Percentiles rank a stretch among this genome's conserved stretches.
Evolutionary conservation across 2,797 vertebrate species (phyloP).

Genomic region (Phyllotis vaccarum): DNA sequence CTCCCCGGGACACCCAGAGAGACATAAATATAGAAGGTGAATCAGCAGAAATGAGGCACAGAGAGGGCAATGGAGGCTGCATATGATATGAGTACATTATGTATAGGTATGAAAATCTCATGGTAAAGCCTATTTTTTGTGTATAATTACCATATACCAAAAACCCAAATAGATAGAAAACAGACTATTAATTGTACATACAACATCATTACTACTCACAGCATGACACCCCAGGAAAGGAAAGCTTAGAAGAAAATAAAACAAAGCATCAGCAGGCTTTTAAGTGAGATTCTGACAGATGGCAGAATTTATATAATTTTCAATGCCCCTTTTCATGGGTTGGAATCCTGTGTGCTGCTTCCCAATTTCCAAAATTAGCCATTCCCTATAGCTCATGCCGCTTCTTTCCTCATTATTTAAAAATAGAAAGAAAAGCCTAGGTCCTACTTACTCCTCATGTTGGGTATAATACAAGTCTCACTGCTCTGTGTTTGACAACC

Average conservation of each 20-base stretch:
- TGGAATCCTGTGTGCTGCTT: neutral
- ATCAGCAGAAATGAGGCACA: neutral
- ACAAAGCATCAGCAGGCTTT: neutral
- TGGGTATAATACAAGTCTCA: neutral
- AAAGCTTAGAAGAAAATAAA: neutral
- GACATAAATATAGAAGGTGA: neutral
- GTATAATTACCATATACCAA: neutral
- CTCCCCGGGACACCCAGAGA: neutral
- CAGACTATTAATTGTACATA: neutral
- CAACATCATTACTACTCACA: neutral
- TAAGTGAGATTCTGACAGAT: neutral
- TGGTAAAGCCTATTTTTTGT: neutral
- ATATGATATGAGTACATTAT: neutral
- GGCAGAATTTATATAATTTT: neutral
- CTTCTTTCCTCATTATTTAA: constrained; percentile 34
- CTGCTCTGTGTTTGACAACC: neutral
- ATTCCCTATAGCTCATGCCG: constrained; percentile 3
- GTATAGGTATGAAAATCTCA: neutral
- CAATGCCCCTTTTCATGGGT: neutral
- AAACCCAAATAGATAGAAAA: neutral
- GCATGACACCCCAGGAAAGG: neutral
- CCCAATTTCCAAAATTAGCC: constrained; percentile 16
- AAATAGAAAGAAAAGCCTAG: neutral
- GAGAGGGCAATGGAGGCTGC: neutral
- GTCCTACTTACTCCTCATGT: neutral